Conservation (phyloP, 2,797 vertebrate genomes). For the Ptychadena robeensis region DNA sequence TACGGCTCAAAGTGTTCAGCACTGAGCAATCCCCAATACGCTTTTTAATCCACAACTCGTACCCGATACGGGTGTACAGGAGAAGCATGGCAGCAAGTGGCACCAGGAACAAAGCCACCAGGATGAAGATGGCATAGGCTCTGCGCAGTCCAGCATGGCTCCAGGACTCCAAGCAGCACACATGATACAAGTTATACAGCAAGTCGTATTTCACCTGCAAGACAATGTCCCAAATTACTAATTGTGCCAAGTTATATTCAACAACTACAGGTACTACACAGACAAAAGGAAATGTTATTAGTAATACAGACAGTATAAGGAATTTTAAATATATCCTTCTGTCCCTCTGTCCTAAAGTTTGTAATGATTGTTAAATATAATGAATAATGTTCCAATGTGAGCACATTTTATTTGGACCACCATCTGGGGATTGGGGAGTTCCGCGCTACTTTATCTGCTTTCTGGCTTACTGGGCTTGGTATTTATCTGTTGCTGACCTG, state of each 20-base stretch:
- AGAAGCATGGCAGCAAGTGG: slow-evolving; percentile 80
- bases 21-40: slow-evolving; percentile 80
- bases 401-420: too few relatives aligned
- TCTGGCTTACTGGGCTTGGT: too few relatives aligned
- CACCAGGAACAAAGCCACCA: slow-evolving; percentile 84
- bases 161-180: slow-evolving; percentile 85
- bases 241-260: background rate
- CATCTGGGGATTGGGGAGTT: too few relatives aligned
- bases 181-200: slow-evolving; percentile 81
- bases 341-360: too few relatives aligned
- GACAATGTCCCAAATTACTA: background rate
- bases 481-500: too few relatives aligned
- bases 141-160: slow-evolving; percentile 73
- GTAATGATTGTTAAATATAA: too few relatives aligned
- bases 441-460: too few relatives aligned
- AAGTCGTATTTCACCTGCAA: slow-evolving; percentile 85
- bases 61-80: slow-evolving; percentile 80
- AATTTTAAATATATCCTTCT: too few relatives aligned
- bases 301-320: too few relatives aligned
- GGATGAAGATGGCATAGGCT: slow-evolving; percentile 82
- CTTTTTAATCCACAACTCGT: slow-evolving; percentile 84
- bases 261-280: background rate
- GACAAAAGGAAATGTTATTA: too few relatives aligned
- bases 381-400: too few relatives aligned
- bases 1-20: slow-evolving; percentile 81